A percentile compares a stretch with the other conserved stretches of the same genome.
Evolutionary conservation across 1,140 invertebrate species (phyloP).

Genomic region (Drosophila ambigua): DNA sequence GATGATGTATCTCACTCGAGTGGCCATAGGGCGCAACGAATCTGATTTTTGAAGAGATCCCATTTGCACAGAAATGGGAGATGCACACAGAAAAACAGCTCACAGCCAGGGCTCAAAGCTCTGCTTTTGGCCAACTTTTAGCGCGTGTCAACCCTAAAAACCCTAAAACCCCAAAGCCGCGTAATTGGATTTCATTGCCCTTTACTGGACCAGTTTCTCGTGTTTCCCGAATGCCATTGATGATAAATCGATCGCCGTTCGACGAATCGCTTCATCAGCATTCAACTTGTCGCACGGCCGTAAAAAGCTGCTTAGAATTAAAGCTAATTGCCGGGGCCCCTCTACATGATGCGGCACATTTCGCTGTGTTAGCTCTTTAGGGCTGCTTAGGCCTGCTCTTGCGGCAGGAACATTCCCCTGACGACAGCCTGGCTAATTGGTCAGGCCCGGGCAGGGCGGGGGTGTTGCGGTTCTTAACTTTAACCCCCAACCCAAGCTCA

Average conservation of each 20-base stretch:
- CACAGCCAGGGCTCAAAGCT: not conserved
- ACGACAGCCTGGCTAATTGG: slow-evolving; percentile 48
- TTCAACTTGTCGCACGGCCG: slow-evolving; percentile 64
- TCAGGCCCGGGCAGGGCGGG: not conserved
- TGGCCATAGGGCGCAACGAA: slow-evolving; percentile 39
- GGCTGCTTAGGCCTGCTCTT: slow-evolving; percentile 1
- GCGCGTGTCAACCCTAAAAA: slow-evolving; percentile 53
- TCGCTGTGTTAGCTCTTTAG: slow-evolving; percentile 20
- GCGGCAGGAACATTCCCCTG: slow-evolving; percentile 10
- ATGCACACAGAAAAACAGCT: not conserved
- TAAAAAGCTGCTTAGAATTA: slow-evolving; percentile 78
- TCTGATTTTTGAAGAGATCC: slow-evolving; percentile 19
- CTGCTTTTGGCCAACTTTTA: slow-evolving; percentile 43
- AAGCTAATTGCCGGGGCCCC: slow-evolving; percentile 73
- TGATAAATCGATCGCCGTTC: slow-evolving; percentile 66
- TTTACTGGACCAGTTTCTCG: not conserved
- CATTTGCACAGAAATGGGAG: not conserved
- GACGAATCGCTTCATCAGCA: slow-evolving; percentile 66
- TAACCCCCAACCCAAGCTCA: slow-evolving; percentile 51
- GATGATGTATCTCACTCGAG: slow-evolving; percentile 19
- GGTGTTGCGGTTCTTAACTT: slow-evolving; percentile 45
- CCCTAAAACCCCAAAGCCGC: slow-evolving; percentile 9
- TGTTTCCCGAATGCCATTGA: not conserved
- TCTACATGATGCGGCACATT: slow-evolving; percentile 68
- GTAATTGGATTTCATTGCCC: slow-evolving; percentile 66